Evolutionary conservation across 53 echinoderm and acorn worm species (phyloP).

Genomic region (Astropecten irregularis): DNA sequence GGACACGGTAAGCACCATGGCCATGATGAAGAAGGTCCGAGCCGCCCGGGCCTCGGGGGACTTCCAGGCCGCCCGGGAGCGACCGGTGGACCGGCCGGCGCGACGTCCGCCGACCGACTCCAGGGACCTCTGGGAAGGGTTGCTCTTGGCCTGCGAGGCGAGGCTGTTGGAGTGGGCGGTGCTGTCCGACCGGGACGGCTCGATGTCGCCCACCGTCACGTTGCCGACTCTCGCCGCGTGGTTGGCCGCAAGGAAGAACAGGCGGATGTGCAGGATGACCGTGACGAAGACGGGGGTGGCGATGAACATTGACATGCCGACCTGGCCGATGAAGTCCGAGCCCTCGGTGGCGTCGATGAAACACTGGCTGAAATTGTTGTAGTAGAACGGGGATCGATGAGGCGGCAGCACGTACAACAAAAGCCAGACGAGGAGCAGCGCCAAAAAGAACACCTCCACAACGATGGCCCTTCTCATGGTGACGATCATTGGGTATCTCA

Average conservation of each 20-base stretch:
- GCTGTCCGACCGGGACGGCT: neutral
- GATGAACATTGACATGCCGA: conserved; percentile 30
- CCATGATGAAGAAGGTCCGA: conserved; percentile 44
- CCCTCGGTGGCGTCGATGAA: conserved; percentile 29
- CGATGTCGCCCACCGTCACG: conserved; percentile 10
- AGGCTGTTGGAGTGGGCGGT: neutral
- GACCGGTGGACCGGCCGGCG: neutral
- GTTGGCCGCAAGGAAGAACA: conserved; percentile 8
- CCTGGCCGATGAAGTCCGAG: conserved; percentile 1
- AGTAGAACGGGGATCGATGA: neutral
- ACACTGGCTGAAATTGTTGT: conserved; percentile 31
- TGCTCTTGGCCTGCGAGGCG: neutral
- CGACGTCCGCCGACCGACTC: no score
- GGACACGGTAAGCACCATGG: conserved; percentile 14
- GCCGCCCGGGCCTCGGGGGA: conserved; percentile 19
- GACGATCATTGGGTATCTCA: conserved; percentile 41
- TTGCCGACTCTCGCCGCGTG: conserved; percentile 4
- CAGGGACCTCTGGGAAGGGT: no score
- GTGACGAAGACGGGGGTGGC: conserved; percentile 26
- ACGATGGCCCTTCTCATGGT: conserved; percentile 2
- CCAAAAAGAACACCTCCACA: neutral
- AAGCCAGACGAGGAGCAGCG: neutral
- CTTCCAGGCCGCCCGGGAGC: neutral
- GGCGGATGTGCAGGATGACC: conserved; percentile 3
- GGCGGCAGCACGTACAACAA: conserved; percentile 1